Percentiles rank a stretch among this genome's conserved stretches.
Evolutionary conservation across 1,140 invertebrate genomes (phyloP).

Genomic region (Trigoniulus corallinus): DNA sequence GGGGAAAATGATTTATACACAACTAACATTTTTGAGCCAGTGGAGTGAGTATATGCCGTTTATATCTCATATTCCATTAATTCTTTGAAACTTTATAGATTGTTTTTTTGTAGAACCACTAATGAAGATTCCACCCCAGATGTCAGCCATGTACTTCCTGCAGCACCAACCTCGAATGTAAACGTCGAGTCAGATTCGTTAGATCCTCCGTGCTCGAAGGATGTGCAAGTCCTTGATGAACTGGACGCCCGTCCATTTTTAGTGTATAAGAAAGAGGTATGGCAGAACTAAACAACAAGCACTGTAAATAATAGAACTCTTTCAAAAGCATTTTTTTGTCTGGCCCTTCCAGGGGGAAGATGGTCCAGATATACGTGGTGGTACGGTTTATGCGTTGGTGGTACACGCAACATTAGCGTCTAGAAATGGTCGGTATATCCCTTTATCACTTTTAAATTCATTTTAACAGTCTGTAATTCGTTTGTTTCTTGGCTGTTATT

Average conservation of each 20-base stretch:
- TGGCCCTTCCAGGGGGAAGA: conserved; percentile 37
- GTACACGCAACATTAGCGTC: conserved; percentile 79
- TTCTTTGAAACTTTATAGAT: too few relatives aligned
- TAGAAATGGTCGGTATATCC: too few relatives aligned
- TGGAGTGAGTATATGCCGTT: too few relatives aligned
- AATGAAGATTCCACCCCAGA: too few relatives aligned
- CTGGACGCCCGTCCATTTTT: not conserved
- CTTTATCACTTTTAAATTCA: conserved; percentile 11
- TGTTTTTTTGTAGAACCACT: too few relatives aligned
- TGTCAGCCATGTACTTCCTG: too few relatives aligned
- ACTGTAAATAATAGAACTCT: not conserved
- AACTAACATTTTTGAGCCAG: too few relatives aligned
- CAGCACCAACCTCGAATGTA: too few relatives aligned
- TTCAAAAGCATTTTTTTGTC: conserved; percentile 1
- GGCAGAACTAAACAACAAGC: not conserved
- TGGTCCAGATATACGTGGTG: conserved; percentile 73
- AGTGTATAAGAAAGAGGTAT: not conserved
- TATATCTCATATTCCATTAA: too few relatives aligned
- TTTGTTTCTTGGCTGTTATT: conserved; percentile 13
- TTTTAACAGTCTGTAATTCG: not conserved
- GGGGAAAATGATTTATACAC: too few relatives aligned
- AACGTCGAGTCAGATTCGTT: too few relatives aligned
- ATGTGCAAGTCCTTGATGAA: not conserved
- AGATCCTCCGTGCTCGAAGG: too few relatives aligned
- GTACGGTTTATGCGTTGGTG: conserved; percentile 74